A percentile compares a stretch with the other conserved stretches of the same genome.
These are phyloP conservation scores for Leistus spinibarbis DNA, from an alignment of 2,888 invertebrate species.

Conservation along the genomic window DNA sequence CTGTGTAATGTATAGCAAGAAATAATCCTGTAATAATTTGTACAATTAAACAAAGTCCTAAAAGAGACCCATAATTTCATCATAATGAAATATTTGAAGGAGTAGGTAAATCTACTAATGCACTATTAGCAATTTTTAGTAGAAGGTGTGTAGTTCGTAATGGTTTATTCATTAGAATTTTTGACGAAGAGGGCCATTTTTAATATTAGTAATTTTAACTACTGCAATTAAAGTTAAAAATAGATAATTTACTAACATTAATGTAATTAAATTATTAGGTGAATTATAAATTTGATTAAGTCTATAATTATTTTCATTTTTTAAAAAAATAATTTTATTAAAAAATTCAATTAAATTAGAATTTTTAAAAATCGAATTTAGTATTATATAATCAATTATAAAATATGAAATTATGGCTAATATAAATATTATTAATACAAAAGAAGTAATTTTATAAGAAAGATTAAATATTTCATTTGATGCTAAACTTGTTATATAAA, in stretches of 20 bases:
- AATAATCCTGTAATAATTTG: conserved; percentile 74
- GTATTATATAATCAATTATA: conserved; percentile 52
- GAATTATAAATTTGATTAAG: conserved; percentile 63
- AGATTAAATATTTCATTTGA: conserved; percentile 65
- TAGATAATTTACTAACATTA: conserved; percentile 65
- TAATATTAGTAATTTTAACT: conserved; percentile 60
- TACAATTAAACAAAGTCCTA: conserved; percentile 67
- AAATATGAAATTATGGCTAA: conserved; percentile 47
- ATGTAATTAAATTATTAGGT: conserved; percentile 60
- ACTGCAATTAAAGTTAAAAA: conserved; percentile 64
- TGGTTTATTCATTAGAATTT: conserved; percentile 60
- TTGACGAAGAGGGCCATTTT: not conserved
- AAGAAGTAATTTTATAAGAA: conserved; percentile 51
- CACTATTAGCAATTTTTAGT: conserved; percentile 67
- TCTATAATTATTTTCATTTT: conserved; percentile 56
- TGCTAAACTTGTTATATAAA: conserved; percentile 67
- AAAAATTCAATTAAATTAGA: conserved; percentile 53
- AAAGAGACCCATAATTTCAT: conserved; percentile 74
- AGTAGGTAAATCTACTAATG: conserved; percentile 65
- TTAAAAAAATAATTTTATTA: conserved; percentile 12
- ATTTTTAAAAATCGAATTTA: conserved; percentile 30
- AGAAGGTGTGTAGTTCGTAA: conserved; percentile 59
- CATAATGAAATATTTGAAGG: conserved; percentile 66
- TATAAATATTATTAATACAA: conserved; percentile 46
- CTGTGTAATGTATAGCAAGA: conserved; percentile 72